Evolutionary conservation across 2,113 vertebrate species (phyloP).

Genomic region (Notarius quadriscutis): DNA sequence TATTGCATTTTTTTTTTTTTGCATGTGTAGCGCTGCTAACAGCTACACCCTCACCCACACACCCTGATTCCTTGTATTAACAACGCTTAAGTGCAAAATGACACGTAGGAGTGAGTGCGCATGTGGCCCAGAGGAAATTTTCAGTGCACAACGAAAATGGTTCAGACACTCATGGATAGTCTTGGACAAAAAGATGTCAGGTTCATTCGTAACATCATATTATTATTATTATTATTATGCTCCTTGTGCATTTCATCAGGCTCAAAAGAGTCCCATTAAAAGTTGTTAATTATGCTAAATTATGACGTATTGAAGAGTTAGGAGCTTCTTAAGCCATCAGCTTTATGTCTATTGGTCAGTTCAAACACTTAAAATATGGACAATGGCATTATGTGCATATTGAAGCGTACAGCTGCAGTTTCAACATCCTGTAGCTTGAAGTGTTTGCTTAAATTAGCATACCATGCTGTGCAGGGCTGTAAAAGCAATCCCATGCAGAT

Average conservation of each 20-base stretch:
- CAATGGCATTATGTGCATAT: neutral
- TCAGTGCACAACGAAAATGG: conserved; percentile 1
- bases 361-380: neutral
- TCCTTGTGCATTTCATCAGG: neutral
- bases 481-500: conserved; percentile 5
- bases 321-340: neutral
- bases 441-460: conserved; percentile 14
- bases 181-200: neutral
- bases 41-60: conserved; percentile 27
- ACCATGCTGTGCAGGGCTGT: neutral
- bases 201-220: neutral
- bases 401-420: conserved; percentile 5
- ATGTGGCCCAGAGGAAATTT: conserved; percentile 23
- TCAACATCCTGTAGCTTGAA: neutral
- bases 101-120: conserved; percentile 34
- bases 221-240: neutral
- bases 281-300: neutral
- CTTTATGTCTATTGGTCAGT: neutral
- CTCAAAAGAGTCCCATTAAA: neutral
- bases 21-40: conserved; percentile 2
- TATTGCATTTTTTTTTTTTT: neutral
- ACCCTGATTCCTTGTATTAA: conserved; percentile 34
- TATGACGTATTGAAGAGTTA: neutral
- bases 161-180: neutral
- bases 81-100: conserved; percentile 42